Percentiles rank a stretch among this genome's conserved stretches.
Conservation (phyloP, 2,113 vertebrate species). For the Labeo rohita region DNA sequence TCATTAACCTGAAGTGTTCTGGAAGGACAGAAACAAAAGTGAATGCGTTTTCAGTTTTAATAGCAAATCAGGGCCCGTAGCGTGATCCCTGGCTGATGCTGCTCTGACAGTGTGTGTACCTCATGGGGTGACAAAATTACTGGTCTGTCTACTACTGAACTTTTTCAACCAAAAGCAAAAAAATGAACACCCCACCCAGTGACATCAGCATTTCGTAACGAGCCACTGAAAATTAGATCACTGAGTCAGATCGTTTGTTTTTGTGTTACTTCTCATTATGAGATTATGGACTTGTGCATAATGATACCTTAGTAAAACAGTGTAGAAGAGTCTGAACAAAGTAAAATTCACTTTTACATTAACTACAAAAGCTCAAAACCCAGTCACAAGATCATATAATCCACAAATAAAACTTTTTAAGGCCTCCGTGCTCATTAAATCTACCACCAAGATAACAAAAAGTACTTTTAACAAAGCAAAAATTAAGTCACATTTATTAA, state of each 20-base stretch:
- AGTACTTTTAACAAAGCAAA: neutral
- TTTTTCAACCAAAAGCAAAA: neutral
- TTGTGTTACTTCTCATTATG: neutral
- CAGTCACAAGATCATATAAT: neutral
- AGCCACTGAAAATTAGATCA: neutral
- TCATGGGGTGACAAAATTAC: neutral
- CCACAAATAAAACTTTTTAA: neutral
- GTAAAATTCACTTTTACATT: neutral
- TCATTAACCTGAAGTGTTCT: conserved; percentile 44
- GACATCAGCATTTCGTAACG: conserved; percentile 4
- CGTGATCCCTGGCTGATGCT: neutral
- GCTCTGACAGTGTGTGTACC: neutral
- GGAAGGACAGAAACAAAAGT: neutral
- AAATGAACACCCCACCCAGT: neutral
- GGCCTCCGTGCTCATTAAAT: neutral
- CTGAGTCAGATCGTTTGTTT: neutral
- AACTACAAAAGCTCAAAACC: neutral
- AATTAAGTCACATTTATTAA: neutral
- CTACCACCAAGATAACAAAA: neutral
- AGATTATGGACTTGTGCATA: neutral
- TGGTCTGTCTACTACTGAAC: neutral
- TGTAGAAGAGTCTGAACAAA: neutral
- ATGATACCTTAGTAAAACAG: neutral
- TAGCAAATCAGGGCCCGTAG: neutral
- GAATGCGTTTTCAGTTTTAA: neutral